These are phyloP conservation scores for Mizuhopecten yessoensis DNA, from an alignment of 1,140 invertebrate species.

Conservation along the genomic window DNA sequence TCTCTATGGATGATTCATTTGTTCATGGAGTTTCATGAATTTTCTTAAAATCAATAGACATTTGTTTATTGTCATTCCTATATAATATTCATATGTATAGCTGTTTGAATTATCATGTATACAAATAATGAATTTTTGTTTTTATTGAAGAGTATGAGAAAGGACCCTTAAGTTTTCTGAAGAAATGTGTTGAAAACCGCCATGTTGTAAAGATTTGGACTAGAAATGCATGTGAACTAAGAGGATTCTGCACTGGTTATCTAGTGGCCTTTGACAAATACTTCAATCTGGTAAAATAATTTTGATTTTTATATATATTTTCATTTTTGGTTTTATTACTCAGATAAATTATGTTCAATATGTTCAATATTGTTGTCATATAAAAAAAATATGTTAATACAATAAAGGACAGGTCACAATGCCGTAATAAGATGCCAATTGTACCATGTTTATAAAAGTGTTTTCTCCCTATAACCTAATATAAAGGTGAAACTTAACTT, in stretches of 20 bases:
- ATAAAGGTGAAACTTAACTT: no score
- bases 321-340: no score
- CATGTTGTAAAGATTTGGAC: slow-evolving; percentile 83
- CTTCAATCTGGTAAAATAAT: slow-evolving; percentile 90
- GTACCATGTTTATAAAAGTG: no score
- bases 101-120: background rate
- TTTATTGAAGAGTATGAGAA: slow-evolving; percentile 67
- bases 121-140: slow-evolving; percentile 41
- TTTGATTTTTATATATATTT: slow-evolving; percentile 25
- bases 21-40: no score
- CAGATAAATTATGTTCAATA: no score
- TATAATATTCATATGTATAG: background rate
- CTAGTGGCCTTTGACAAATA: slow-evolving; percentile 96
- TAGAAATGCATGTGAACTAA: slow-evolving; percentile 85
- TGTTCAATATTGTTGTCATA: no score
- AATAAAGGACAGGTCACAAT: no score
- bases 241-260: slow-evolving; percentile 91
- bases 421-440: no score
- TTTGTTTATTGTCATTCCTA: background rate
- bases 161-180: slow-evolving; percentile 79
- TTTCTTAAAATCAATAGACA: no score
- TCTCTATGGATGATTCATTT: no score
- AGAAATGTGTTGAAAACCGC: slow-evolving; percentile 77
- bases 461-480: no score
- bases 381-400: no score